Percentiles rank a stretch among this genome's conserved stretches.
Conservation (phyloP, 2,888 invertebrate species). For the Drosophila demipolita region DNA sequence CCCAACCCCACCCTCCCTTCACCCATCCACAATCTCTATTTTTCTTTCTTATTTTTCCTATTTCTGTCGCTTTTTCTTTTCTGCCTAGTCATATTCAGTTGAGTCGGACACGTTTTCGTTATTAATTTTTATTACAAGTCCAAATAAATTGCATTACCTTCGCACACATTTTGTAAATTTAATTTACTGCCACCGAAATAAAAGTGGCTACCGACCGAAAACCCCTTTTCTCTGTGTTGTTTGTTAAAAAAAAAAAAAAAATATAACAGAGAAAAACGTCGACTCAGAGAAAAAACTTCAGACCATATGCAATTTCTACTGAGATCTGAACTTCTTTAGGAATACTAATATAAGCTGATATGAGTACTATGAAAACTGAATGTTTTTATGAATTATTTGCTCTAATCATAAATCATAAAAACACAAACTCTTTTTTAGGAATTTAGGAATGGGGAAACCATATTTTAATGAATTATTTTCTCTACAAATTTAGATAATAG, state of each 20-base stretch:
- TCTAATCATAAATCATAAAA: too few species aligned
- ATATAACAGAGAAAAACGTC: not conserved
- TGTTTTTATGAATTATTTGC: not conserved
- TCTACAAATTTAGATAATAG: not conserved
- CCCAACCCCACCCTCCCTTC: not conserved
- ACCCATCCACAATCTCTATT: constrained; percentile 35
- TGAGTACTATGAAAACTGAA: too few species aligned
- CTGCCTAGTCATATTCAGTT: constrained; percentile 76
- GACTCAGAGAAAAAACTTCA: not conserved
- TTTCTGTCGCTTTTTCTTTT: constrained; percentile 41
- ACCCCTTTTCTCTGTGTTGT: not conserved
- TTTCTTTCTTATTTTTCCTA: constrained; percentile 22
- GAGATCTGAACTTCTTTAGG: not conserved
- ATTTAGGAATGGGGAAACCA: too few species aligned
- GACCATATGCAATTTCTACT: not conserved
- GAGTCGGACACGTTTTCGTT: constrained; percentile 79
- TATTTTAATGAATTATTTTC: too few species aligned
- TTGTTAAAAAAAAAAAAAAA: not conserved
- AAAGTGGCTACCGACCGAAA: constrained; percentile 14
- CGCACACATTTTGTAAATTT: constrained; percentile 69
- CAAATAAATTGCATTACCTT: constrained; percentile 73
- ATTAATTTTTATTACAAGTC: constrained; percentile 82
- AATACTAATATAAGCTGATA: not conserved
- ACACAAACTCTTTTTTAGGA: too few species aligned
- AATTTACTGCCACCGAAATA: constrained; percentile 49